phyloP scores from a whole-genome alignment of 2,113 vertebrate genomes.

The Larimichthys polyactis region DNA sequence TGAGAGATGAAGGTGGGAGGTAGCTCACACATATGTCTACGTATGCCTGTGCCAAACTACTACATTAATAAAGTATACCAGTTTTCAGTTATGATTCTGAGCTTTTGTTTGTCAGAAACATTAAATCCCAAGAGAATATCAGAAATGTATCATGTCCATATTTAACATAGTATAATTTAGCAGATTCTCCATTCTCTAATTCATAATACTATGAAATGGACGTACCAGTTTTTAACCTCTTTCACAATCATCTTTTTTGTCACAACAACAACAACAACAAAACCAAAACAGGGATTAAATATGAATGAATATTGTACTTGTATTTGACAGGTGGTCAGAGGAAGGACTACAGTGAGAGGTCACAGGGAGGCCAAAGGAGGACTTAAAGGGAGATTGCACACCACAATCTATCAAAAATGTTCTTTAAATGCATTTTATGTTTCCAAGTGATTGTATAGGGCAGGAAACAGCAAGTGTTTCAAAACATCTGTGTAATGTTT shows the following conservation, averaged over 20 bases:
- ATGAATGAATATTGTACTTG: not conserved
- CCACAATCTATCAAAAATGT: not conserved
- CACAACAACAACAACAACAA: not conserved
- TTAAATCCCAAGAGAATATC: too few species aligned
- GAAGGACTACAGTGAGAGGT: not conserved
- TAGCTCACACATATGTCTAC: not conserved
- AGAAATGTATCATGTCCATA: too few species aligned
- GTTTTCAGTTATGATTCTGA: not conserved
- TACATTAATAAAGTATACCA: conserved; percentile 14
- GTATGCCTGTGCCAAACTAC: not conserved
- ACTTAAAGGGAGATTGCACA: not conserved
- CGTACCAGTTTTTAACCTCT: too few species aligned
- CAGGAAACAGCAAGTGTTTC: not conserved
- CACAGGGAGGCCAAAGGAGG: not conserved
- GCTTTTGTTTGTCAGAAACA: not conserved
- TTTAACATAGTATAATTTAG: too few species aligned
- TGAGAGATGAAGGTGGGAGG: not conserved
- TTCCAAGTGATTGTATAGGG: not conserved
- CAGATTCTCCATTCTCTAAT: too few species aligned
- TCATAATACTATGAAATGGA: too few species aligned
- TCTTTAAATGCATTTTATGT: not conserved
- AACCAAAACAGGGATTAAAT: not conserved
- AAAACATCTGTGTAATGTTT: not conserved
- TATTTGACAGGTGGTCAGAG: not conserved
- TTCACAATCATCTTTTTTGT: too few species aligned